Conservation (phyloP, 2,888 invertebrate genomes). For the Agrochola macilenta region DNA sequence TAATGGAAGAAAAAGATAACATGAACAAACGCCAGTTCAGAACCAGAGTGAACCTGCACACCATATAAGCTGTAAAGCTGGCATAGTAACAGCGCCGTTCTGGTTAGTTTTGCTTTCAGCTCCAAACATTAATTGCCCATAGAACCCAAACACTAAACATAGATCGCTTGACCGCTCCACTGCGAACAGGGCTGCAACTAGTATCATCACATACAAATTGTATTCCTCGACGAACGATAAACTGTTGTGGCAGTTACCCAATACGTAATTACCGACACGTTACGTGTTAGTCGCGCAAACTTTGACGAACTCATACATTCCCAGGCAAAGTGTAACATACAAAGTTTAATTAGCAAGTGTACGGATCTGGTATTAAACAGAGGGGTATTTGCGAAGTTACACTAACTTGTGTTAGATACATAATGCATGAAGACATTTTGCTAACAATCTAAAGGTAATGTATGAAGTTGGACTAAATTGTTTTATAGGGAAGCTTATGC, state of each 20-base stretch:
- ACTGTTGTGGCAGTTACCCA: constrained; percentile 62
- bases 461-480: constrained; percentile 42
- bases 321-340: constrained; percentile 59
- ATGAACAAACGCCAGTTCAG: not conserved
- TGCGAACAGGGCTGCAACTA: constrained; percentile 28
- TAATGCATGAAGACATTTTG: constrained; percentile 53
- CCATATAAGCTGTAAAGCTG: not conserved
- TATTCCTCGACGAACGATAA: constrained; percentile 45
- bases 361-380: constrained; percentile 50
- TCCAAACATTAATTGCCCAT: constrained; percentile 28
- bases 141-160: constrained; percentile 34
- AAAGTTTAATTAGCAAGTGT: constrained; percentile 67
- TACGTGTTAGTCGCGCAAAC: constrained; percentile 60
- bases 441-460: constrained; percentile 47
- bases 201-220: constrained; percentile 50
- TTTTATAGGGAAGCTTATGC: constrained; percentile 29
- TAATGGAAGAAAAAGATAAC: not conserved
- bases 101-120: constrained; percentile 38
- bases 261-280: constrained; percentile 66
- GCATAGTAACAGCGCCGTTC: constrained; percentile 2
- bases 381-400: constrained; percentile 53
- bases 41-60: not conserved
- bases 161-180: constrained; percentile 38
- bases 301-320: constrained; percentile 64
- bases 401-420: constrained; percentile 49